These are phyloP conservation scores for Zoanthus sansibaricus DNA, from an alignment of 92 coral and sea anemone genomes.

Conservation along the genomic window DNA sequence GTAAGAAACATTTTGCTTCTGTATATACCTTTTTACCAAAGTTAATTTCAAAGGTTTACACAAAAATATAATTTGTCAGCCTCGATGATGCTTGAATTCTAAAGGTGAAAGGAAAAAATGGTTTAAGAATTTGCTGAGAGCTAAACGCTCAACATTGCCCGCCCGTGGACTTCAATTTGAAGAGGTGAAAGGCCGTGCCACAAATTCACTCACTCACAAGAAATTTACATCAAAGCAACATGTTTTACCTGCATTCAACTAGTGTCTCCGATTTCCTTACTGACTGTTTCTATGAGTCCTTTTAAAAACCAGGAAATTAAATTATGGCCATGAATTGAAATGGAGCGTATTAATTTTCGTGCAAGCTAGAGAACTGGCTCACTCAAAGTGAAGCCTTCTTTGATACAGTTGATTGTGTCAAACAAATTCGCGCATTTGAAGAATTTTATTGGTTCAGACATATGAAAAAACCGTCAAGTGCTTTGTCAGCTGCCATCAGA, in stretches of 20 bases:
- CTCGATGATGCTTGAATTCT: not conserved
- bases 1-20: not conserved
- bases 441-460: conserved; percentile 43
- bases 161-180: not conserved
- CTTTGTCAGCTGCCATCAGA: conserved; percentile 45
- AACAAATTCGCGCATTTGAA: conserved; percentile 25
- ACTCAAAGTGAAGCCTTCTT: not conserved
- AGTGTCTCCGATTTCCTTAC: conserved; percentile 35
- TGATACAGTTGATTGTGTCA: conserved; percentile 17
- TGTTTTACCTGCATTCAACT: conserved; percentile 43
- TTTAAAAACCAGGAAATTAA: conserved; percentile 46
- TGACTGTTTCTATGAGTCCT: not conserved
- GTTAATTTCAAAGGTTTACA: not conserved
- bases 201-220: not conserved
- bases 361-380: conserved; percentile 1
- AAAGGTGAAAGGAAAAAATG: not conserved
- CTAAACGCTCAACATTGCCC: not conserved
- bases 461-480: conserved; percentile 27
- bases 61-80: not conserved
- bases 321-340: conserved; percentile 28
- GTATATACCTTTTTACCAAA: not conserved
- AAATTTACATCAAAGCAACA: conserved; percentile 19
- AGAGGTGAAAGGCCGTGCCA: conserved; percentile 33
- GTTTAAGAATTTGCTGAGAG: not conserved
- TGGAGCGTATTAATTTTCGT: conserved; percentile 6